Evolutionary conservation across 2,113 vertebrate genomes (phyloP), one percentile per base, ranked within the genome.

Genomic region (Myrmecobius fasciatus): DNA sequence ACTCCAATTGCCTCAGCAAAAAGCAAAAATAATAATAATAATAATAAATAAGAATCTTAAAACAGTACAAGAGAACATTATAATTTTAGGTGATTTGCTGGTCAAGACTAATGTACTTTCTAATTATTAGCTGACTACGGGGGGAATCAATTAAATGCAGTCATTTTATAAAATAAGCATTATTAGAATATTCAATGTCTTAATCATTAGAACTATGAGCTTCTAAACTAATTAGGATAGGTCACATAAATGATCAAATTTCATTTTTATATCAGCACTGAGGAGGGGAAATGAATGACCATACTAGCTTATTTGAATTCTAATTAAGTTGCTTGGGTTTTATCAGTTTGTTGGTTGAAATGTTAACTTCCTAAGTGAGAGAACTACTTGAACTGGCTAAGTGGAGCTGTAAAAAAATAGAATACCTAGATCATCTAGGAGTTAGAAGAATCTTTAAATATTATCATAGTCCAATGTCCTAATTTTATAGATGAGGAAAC

Each of bases 301-400:
- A 83, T 43, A 43, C 67, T 83, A 83, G 36, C n/a, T 91, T 25
- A 0, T 94, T 54, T 83, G 52, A 17, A 52, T 88, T 51, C 24
- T 89, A 91, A 93, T 91, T 28, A 93, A 93, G 48, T 56, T 83
- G 92, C 20, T 28, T 51, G 49, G 48, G 14, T 92, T 92, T 92
- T 49, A 60, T 95, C 43, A 43, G 92, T 83, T 52, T 25, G n/a
- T 94, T 52, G 26, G 28, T n/a, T 95, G 91, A 94, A 67, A 52
- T 43, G 5, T 22, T 22, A 91, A 10, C 10, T 46, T 92, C 47
- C 89, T 92, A 75, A 36, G 31, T 43, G 17, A 83, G 36, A 75
- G 36, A 67, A 43, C 17, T 22, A 89, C 43, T 92, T 67, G 91
- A 43, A 93, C 51, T 56, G 88, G 53, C 9, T 90, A 28, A 52